Evolutionary conservation across 2,113 vertebrate genomes (phyloP), one percentile per base, ranked within the genome.

Genomic region (Microtus ochrogaster): DNA sequence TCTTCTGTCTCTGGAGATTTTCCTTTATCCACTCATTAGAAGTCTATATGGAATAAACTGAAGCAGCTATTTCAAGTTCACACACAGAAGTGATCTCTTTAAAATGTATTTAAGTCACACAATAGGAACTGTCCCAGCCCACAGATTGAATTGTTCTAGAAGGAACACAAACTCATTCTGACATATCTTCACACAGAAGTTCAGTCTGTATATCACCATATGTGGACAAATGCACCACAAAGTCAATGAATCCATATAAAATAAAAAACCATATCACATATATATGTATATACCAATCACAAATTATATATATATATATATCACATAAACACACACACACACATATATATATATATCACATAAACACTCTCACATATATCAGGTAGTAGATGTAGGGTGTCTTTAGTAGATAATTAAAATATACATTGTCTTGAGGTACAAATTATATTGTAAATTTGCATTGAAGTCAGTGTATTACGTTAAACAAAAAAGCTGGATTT

Each of bases 401-500:
- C 61, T 11, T 39, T 61, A 39, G 36, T 39, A 39, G 22, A 39
- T 39, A 82, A 39, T 61, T n/a, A 61, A 82, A 26, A 26, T 82
- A 24, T 39, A 81, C 10, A n/a, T 55, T 55, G 30, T 24, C 33
- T 58, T 72, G 30, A 77, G 47, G 4, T 9, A 89, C 63, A 95
- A 89, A 84, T 4, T 63, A 47, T 21, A 86, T 4, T 39, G 21
- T n/a, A 30, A 87, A 41, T 74, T 97, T 93, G 65, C 30, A 65
- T 28, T 81, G 70, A 91, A 95, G 82, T 73, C 11, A 88, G 2
- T 82, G 17, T 33, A 21, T 16, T 36, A 77, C 61, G 5, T 24
- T 89, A 66, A 92, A 79, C 24, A 73, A 76, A 70, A 66, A 36
- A 41, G 28, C 83, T 36, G 52, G 41, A 96, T 65, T 44, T 93